Evolutionary conservation across 2,797 vertebrate species (phyloP), one percentile per base, ranked within the genome.

Genomic region (Neosilurus hyrtlii): DNA sequence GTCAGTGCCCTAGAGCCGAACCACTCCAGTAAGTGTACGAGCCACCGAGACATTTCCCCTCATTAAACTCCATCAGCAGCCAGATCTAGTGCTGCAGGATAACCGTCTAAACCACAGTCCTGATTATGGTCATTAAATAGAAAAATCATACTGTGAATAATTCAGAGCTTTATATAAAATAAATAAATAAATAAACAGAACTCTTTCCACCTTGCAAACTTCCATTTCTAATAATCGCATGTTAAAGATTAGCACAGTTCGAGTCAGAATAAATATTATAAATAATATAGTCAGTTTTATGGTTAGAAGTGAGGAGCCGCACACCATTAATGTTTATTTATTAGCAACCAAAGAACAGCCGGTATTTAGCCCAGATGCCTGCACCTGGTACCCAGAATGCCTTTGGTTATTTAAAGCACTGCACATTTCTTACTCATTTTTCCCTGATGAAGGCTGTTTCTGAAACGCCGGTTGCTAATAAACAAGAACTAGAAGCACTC

Each of bases 21-120:
- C 61, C 67, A 66, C 66, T 75, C 70, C 85, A 88, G 87, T 89
- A 87, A 88, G 87, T 88, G 83, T 77, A 16, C 22, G n/a, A 51
- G 75, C 75, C 59, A 51, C 59, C 51, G 59, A 70, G 67, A 67
- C 66, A 18, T 71, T 81, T 59, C 67, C 49, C 15, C 54, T 49
- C 49, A 63, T 43, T 71, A 35, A 74, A 74, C 72, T 56, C 24
- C 52, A 56, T 57, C 26, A 75, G 54, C 73, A 51, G 35, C 6
- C 75, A n/a, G n/a, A 61, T 56, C 20, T 61, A n/a, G 18, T 8
- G 56, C 73, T 75, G 56, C 30, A 43, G 56, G 56, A 51, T 18
- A 49, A 9, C 22, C 14, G 26, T 35, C 43, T 9, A 14, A 49
- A 49, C 35, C 35, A n/a, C 20, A 62, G n/a, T 61, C 74, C 10